A percentile compares a stretch with the other conserved stretches of the same genome.
Conservation (phyloP, 2,797 vertebrate species). For the Ctenopoma multispine region DNA sequence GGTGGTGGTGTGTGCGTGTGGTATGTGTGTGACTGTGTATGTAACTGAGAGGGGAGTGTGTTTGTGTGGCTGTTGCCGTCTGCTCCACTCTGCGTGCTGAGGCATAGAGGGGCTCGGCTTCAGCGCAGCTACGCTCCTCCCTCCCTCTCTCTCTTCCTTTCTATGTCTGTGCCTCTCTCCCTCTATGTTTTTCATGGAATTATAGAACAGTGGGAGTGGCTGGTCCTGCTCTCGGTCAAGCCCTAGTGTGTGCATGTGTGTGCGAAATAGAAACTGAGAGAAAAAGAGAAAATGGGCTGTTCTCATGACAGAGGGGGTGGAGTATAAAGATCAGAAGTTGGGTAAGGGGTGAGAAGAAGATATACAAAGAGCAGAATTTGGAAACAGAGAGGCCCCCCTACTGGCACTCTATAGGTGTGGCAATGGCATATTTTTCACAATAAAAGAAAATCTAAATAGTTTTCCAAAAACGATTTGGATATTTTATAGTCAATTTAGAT, state of each 20-base stretch:
- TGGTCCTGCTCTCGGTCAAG: conserved; percentile 67
- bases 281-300: conserved; percentile 62
- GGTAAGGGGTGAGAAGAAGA: conserved; percentile 66
- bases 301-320: conserved; percentile 51
- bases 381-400: conserved; percentile 79
- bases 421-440: conserved; percentile 45
- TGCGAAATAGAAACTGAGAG: conserved; percentile 53
- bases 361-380: conserved; percentile 53
- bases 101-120: conserved; percentile 89
- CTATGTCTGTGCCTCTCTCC: conserved; percentile 52
- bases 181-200: conserved; percentile 67
- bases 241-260: conserved; percentile 35
- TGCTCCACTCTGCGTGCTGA: conserved; percentile 91
- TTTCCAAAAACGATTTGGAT: not conserved
- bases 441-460: conserved; percentile 6
- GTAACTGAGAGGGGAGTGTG: conserved; percentile 77
- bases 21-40: conserved; percentile 74
- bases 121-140: conserved; percentile 90
- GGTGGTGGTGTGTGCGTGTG: conserved; percentile 51
- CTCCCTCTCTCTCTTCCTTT: conserved; percentile 52
- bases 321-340: conserved; percentile 43
- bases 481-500: not conserved
- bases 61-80: conserved; percentile 87
- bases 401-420: conserved; percentile 73
- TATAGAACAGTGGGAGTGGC: conserved; percentile 75